Conservation (phyloP, 2,797 vertebrate genomes). For the Chaetodon trifasciatus region DNA sequence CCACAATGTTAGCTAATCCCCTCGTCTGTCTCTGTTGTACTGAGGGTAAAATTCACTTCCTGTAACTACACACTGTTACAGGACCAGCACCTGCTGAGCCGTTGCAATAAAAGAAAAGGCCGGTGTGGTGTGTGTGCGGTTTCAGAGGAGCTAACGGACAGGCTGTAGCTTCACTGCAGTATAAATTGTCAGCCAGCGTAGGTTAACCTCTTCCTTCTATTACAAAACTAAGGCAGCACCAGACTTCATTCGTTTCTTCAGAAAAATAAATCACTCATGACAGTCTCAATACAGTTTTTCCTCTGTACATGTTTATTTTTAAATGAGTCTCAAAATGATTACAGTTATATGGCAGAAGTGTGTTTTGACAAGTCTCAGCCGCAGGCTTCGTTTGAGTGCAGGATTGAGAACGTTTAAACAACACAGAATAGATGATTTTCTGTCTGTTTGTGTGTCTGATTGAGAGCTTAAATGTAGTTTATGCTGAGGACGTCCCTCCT, state of each 20-base stretch:
- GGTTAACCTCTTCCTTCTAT: constrained; percentile 82
- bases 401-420: not conserved
- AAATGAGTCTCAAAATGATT: not conserved
- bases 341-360: not conserved
- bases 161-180: constrained; percentile 52
- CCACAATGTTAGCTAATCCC: constrained; percentile 76
- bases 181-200: constrained; percentile 38
- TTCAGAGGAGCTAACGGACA: constrained; percentile 76
- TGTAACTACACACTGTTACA: constrained; percentile 71
- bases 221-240: constrained; percentile 66
- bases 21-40: constrained; percentile 52
- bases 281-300: constrained; percentile 15
- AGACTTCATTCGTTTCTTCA: constrained; percentile 6
- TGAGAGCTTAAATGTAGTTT: constrained; percentile 76
- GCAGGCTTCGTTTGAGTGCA: not conserved
- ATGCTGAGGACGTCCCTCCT: constrained; percentile 61
- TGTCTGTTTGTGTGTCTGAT: constrained; percentile 56
- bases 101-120: constrained; percentile 69
- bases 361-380: not conserved
- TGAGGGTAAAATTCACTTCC: constrained; percentile 78
- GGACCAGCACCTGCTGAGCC: constrained; percentile 76
- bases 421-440: constrained; percentile 6
- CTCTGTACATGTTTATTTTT: not conserved
- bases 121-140: constrained; percentile 57
- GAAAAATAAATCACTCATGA: constrained; percentile 60